Evolutionary conservation across 2,113 vertebrate species (phyloP), one percentile per base, ranked within the genome.

Genomic region (Clarias batrachus): DNA sequence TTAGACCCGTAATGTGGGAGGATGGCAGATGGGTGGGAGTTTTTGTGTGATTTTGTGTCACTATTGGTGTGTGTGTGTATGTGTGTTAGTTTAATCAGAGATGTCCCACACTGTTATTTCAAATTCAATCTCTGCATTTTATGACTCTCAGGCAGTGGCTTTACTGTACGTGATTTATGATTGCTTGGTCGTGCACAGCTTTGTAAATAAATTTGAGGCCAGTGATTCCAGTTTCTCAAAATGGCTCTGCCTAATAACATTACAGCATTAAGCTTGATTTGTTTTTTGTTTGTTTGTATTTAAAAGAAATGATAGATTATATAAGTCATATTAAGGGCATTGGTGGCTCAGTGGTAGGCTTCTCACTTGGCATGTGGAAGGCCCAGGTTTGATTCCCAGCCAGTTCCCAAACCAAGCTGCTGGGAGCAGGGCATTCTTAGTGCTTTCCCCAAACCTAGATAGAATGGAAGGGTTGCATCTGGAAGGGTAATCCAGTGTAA

Each of bases 1-100:
- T 78, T 56, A 57, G 74, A 78, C 74, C 57, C 74, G 27, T 78
- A 78, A n/a, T 78, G 74, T 27, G 74, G 74, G 74, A 78, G 52
- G 25, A 56, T 78, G 48, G 74, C 74, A 78, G 52, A 56, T 78
- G 25, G 48, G 52, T 78, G 2, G 14, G 13, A 78, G 74, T 78
- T 56, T 54, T 57, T 57, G 73, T 57, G 52, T 27, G 52, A 77
- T 77, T 77, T 77, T 77, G 48, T 78, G 52, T 56, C 74, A 56
- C 52, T 77, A 27, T 9, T 77, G 5, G 13, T 27, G 6, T 78
- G 23, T 52, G 73, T 78, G 71, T 52, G 37, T 74, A 19, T 41
- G 70, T 71, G 30, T 71, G 33, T 37, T 5, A 13, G 68, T 74
- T 74, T 25, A 74, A 14, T 74, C 71, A 74, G 71, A 48, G 48